Evolutionary conservation across 2,797 vertebrate species (phyloP), one percentile per base, ranked within the genome.

Genomic region (Gila robusta): DNA sequence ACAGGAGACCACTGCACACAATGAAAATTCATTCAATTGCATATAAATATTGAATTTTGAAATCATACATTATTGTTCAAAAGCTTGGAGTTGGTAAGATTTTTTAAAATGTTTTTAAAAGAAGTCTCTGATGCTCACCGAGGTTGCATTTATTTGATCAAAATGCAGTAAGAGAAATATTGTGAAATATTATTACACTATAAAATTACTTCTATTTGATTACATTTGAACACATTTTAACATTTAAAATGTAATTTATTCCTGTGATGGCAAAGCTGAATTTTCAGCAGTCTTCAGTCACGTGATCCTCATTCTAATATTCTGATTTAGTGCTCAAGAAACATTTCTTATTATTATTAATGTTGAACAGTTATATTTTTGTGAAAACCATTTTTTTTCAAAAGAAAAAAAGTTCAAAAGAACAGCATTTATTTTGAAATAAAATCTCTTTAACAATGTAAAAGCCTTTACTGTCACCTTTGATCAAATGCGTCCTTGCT

Each of bases 1-100:
- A 89, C 90, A 17, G 93, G 88, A 0, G 93, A 94, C 96, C 96
- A 96, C 96, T 96, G 87, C 41, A 91, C 90, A 87, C 56, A 87
- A 72, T 37, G 14, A 79, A 28, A 66, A 28, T 52, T 14, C 3
- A 32, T 79, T 79, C 0, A 71, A 11, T 52, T 52, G 7, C 21
- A 4, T 59, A 62, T 4, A n/a, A 14, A 11, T 74, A 47, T 21
- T 2, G 8, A 44, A 56, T 10, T 41, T 16, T 28, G 17, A 41
- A 56, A 82, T 16, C 4, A 59, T 49, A 14, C 21, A 17, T 23
- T n/a, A 16, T 56, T 37, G 21, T 77, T 56, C 32, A 77, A 44
- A 49, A 0, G 19, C 47, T 67, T 66, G 39, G 37, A 62, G 17
- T 8, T 6, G 6, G 23, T 47, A 2, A 7, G 5, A 26, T 49